Evolutionary conservation across 2,113 vertebrate genomes (phyloP), one percentile per base, ranked within the genome.

Genomic region (Pygathrix nemaeus): DNA sequence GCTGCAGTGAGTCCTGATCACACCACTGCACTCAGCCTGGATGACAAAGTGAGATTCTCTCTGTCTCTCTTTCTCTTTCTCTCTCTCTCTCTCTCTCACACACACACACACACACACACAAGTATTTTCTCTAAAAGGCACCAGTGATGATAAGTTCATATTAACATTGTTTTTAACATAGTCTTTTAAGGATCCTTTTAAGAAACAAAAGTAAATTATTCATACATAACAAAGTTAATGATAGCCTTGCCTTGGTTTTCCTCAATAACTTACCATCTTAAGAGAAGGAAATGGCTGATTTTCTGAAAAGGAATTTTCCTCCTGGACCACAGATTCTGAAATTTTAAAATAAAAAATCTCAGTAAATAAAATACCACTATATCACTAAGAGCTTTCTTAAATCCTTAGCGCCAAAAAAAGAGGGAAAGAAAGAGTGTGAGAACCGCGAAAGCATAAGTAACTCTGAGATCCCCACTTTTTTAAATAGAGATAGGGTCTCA

Each of bases 201-300:
- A 90, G 30, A 97, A 11, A 97, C 10, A n/a, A 86, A 94, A 93
- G 48, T 68, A 76, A 89, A 81, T 55, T 68, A 91, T 81, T 95
- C 18, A 55, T n/a, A 82, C 75, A 50, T 61, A 92, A 88, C 17
- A 80, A 21, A 95, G 90, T 86, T 66, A 97, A 86, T 66, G 20
- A 95, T 7, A 96, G 40, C 8, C 14, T 35, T 88, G 38, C 17
- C 3, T 23, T 78, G 40, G 55, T 90, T 94, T 79, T 94, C 79
- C 55, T 52, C 21, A 94, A 96, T 30, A 89, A 97, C 98, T 99
- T 98, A 99, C 99, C 98, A 98, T 99, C 43, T 99, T 99, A 91
- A 99, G 99, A n/a, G 99, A 99, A 81, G 99, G 99, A 98, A 99
- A 99, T 0, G 99, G 99, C 97, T 99, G 99, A 23, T 99, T 99